Conservation (phyloP, 2,888 invertebrate genomes). For the Heliconius charithonia region DNA sequence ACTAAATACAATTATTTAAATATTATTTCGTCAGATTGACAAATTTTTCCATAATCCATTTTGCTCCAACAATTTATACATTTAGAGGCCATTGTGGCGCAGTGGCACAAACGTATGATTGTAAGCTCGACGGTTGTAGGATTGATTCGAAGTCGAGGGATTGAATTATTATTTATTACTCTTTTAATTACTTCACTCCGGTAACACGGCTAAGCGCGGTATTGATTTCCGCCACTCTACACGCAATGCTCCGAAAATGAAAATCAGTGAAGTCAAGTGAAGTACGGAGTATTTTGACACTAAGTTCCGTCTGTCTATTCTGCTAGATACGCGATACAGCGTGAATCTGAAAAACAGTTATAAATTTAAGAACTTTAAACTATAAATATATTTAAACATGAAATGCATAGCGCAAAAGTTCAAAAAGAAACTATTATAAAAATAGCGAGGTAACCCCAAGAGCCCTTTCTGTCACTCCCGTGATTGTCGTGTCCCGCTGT, state of each 20-base stretch:
- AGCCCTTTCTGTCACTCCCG: conserved; percentile 35
- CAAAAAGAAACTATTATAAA: conserved; percentile 16
- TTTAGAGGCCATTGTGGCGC: too few species aligned
- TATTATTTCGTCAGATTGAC: too few species aligned
- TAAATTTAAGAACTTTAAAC: background rate
- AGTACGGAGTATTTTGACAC: background rate
- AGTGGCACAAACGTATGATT: too few species aligned
- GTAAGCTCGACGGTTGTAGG: too few species aligned
- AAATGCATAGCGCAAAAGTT: background rate
- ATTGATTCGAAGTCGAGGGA: too few species aligned
- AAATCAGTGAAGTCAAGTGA: background rate
- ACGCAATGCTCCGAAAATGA: background rate
- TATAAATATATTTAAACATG: background rate
- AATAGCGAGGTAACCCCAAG: conserved; percentile 29
- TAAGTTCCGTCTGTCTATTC: background rate
- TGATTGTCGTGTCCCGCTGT: conserved; percentile 28
- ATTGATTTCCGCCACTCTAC: background rate
- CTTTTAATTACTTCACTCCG: too few species aligned
- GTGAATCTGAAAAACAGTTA: background rate
- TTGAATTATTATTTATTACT: too few species aligned
- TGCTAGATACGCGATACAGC: background rate
- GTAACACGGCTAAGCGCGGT: background rate
- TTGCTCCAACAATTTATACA: too few species aligned
- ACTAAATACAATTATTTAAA: too few species aligned
- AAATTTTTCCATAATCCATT: too few species aligned